Evolutionary conservation across 2,113 vertebrate genomes (phyloP), one percentile per base, ranked within the genome.

Genomic region (Aegypius monachus): DNA sequence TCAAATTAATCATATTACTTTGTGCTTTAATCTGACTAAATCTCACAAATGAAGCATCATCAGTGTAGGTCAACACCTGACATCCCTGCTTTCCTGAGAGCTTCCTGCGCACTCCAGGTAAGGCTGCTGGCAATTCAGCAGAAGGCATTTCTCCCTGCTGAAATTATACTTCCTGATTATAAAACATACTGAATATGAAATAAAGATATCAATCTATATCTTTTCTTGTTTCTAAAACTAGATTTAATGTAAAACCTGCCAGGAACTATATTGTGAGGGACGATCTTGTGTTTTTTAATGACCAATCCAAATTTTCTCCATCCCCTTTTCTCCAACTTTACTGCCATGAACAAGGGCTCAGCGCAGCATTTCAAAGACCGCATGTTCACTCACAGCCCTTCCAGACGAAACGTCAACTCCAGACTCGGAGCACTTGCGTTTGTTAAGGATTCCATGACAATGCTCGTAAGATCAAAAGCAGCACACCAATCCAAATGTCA

Each of bases 1-100:
- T 53, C 77, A 93, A 79, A 96, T 82, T 94, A 82, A 81, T 78
- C 73, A 53, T 53, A 68, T 53, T 91, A 87, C 77, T 83, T 79
- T 50, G 36, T 32, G 43, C 73, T 87, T 92, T 80, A 83, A 67
- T 78, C 82, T 88, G 50, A 78, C 53, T 53, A 74, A 84, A 93
- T 67, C 70, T 91, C 83, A 61, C 65, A 95, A 95, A 95, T 61
- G 61, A 96, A 85, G 40, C 17, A 66, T 45, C 10, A 47, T 66
- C 65, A 27, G 15, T 2, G 0, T 58, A 87, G 81, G 86, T 85
- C 78, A 87, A 80, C 56, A 94, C 23, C 63, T 89, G 94, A 81
- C 53, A 89, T 43, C 78, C 43, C 68, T 63, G 34, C 72, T 92
- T 87, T 74, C 55, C 56, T 65, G 61, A 86, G 13, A 81, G 81